Evolutionary conservation across 2,888 invertebrate species (phyloP), one percentile per base, ranked within the genome.

Genomic region (Rhopalosiphum nymphaeae): DNA sequence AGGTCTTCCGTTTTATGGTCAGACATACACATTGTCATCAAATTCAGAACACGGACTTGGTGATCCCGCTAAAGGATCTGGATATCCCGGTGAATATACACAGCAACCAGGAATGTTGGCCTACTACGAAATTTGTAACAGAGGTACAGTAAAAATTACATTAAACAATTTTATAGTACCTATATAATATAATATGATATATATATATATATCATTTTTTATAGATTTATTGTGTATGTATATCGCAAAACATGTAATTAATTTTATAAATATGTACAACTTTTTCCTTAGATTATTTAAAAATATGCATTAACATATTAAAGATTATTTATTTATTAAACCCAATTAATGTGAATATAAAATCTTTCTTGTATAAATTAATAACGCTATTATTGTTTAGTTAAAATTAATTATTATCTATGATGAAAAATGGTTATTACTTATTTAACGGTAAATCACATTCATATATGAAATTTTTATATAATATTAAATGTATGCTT

Each of bases 1-100:
- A 91, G 98, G 98, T 0, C 96, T 98, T 94, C 98, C 98, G 0
- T 97, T 98, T 96, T 98, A 98, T 95, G 98, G 98, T 0, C 98
- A 98, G 96, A 97, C 97, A n/a, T 99, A 97, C 95, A 97, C 97
- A 56, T 96, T 99, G 49, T 96, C 95, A 13, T 94, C 95, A 11
- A 85, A 86, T 25, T 95, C 94, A 88, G 94, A 95, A 46, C 95
- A 95, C 88, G 96, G 96, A 0, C 96, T 97, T 4, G 98, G 98
- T 0, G 96, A 97, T 4, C 96, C 97, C 0, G 96, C 97, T 0
- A 96, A 96, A 0, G 98, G 98, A 0, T 97, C 98, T 0, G 98
- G 98, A 0, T 67, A 94, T 46, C 93, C 95, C 29, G 95, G 95
- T 4, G 94, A 95, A 56, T 97, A 97, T 95, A 98, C 98, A 0